These are phyloP conservation scores for Gallinago paraguaiae DNA, from an alignment of 2,113 vertebrate species.

Conservation along the genomic window DNA sequence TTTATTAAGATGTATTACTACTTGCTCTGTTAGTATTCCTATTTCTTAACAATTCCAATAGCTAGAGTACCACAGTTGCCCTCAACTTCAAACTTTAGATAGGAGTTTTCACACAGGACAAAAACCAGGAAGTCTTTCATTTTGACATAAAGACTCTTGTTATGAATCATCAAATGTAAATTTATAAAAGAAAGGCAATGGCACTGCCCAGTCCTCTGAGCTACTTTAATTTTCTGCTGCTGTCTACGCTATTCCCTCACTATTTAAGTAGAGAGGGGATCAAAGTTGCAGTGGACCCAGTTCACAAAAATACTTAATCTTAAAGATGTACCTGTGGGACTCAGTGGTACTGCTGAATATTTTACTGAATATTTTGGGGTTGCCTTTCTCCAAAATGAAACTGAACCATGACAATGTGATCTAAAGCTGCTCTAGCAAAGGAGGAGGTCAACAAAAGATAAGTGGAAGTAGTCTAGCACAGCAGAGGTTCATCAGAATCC, in stretches of 20 bases:
- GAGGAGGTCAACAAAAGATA: neutral
- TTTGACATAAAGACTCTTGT: neutral
- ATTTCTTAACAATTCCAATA: neutral
- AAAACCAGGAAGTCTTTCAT: neutral
- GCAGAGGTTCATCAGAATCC: neutral
- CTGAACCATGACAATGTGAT: neutral
- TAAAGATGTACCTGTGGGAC: neutral
- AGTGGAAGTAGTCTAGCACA: neutral
- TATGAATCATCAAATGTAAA: neutral
- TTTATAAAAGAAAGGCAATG: neutral
- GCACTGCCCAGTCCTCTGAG: neutral
- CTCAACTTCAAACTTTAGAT: neutral
- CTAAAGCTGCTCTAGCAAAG: neutral
- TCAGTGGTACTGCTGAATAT: neutral
- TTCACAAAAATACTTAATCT: neutral
- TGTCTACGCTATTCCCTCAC: neutral
- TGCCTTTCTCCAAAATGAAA: neutral
- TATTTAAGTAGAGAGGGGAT: neutral
- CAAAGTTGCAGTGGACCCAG: neutral
- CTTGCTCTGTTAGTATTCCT: neutral
- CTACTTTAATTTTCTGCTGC: neutral
- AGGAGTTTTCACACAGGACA: neutral
- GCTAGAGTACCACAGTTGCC: neutral
- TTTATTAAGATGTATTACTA: neutral
- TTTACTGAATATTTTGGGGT: neutral